Conservation (phyloP, 2,888 invertebrate genomes). For the Lochmaea crataegi region DNA sequence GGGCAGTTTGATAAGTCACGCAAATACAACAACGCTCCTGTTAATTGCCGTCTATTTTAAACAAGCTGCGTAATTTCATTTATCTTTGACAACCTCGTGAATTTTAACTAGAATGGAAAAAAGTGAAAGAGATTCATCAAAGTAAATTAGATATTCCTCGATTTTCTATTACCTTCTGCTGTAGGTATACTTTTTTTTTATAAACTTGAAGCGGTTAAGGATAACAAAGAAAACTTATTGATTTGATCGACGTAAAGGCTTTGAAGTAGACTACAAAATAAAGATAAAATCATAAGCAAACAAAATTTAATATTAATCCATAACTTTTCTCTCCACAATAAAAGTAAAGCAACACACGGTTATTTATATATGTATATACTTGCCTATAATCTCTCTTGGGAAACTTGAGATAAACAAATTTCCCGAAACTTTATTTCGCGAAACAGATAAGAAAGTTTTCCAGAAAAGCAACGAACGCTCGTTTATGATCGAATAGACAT, state of each 20-base stretch:
- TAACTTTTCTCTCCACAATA: slow-evolving; percentile 12
- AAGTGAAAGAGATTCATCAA: no score
- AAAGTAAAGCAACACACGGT: neutral
- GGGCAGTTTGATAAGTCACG: no score
- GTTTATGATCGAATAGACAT: slow-evolving; percentile 12
- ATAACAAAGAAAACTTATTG: neutral
- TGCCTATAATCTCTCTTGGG: slow-evolving; percentile 4
- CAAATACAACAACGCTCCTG: no score
- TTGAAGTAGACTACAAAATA: neutral
- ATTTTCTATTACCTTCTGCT: no score
- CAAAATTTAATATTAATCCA: slow-evolving; percentile 5
- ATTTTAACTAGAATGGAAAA: no score
- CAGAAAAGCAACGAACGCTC: slow-evolving; percentile 19
- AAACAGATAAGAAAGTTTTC: slow-evolving; percentile 37
- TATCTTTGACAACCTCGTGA: no score
- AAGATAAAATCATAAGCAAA: neutral
- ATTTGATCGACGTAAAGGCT: neutral
- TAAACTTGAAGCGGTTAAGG: no score
- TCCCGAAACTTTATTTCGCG: slow-evolving; percentile 29
- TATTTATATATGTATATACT: slow-evolving; percentile 15
- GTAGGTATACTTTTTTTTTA: no score
- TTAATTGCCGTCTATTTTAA: no score
- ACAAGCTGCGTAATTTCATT: no score
- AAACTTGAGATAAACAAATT: slow-evolving; percentile 33
- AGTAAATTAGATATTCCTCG: no score